Evolutionary conservation across 1,140 invertebrate species (phyloP), one percentile per base, ranked within the genome.

Genomic region (Aethina tumida): DNA sequence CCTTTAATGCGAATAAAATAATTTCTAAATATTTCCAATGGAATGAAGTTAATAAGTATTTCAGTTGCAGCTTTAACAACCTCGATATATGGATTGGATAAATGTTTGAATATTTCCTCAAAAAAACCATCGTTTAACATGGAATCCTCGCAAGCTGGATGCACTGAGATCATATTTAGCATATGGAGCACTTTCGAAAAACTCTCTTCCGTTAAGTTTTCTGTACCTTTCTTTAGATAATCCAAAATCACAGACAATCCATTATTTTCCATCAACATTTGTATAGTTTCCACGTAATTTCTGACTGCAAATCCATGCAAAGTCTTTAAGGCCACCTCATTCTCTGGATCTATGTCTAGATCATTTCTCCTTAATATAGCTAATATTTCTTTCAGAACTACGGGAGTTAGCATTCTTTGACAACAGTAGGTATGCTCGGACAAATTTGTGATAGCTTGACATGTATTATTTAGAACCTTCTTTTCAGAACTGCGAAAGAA

Each of bases 361-460:
- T 43, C 36, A 9, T 21, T 32, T 7, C 48, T 10, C 6, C 43
- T 14, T 25, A 52, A 13, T 2, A 56, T 47, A 15, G 41, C 37
- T 5, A 52, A 14, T 17, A 56, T 7, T 15, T 36, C 47, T 31
- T 30, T 41, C 2, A 52, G 35, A 22, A 56, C 36, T 4, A 45
- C 37, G 6, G 51, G 42, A 2, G 46, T 52, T n/a, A 53, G 20
- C 51, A 56, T 56, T 13, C 42, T 40, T 15, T 53, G 44, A 14
- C 49, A 52, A 29, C 53, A 56, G 22, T 50, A 56, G 25, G 47
- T 51, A 31, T 56, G 53, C 13, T 31, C 35, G 0, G 40, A 42
- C 45, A 56, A 47, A 25, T 49, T 52, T 3, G 41, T 41, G 7
- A 56, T 41, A 1, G 49, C 42, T 13, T 41, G 19, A 26, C 51